Evolutionary conservation across 2,888 invertebrate species (phyloP).

Genomic region (Pocota personata): DNA sequence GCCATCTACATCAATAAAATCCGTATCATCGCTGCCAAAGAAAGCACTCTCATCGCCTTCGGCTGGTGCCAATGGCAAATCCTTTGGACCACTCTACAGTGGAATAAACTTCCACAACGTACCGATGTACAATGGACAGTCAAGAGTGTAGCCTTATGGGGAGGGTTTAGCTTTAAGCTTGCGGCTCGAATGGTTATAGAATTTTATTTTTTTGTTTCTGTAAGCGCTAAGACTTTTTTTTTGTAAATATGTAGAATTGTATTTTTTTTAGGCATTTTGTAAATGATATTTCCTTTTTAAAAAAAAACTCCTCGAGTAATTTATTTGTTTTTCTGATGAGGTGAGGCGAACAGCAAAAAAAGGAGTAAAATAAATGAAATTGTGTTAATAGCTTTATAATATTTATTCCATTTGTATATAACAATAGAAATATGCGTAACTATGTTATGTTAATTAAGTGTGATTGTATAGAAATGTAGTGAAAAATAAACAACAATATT

Average conservation of each 20-base stretch:
- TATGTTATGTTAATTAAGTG: slow-evolving; percentile 52
- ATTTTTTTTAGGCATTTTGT: slow-evolving; percentile 35
- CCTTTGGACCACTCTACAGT: slow-evolving; percentile 80
- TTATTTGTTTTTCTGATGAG: background rate
- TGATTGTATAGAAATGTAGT: slow-evolving; percentile 42
- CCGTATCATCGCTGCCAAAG: slow-evolving; percentile 78
- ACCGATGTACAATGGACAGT: slow-evolving; percentile 80
- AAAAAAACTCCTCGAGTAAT: background rate
- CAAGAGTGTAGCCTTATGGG: slow-evolving; percentile 79
- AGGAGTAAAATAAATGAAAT: slow-evolving; percentile 53
- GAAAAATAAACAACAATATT: slow-evolving; percentile 12
- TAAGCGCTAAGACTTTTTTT: slow-evolving; percentile 24
- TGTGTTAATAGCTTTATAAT: slow-evolving; percentile 74
- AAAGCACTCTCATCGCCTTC: slow-evolving; percentile 75
- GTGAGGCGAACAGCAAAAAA: background rate
- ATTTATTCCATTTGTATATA: slow-evolving; percentile 71
- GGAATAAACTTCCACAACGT: slow-evolving; percentile 82
- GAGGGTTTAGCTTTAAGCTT: slow-evolving; percentile 52
- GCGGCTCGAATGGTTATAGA: slow-evolving; percentile 74
- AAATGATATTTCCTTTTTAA: slow-evolving; percentile 48
- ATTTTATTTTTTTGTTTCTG: background rate
- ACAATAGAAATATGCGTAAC: slow-evolving; percentile 37
- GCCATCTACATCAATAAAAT: slow-evolving; percentile 79
- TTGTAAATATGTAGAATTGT: slow-evolving; percentile 63
- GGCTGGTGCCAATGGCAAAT: slow-evolving; percentile 69